phyloP scores from a whole-genome alignment of 2,888 invertebrate genomes.

The Aromia moschata region DNA sequence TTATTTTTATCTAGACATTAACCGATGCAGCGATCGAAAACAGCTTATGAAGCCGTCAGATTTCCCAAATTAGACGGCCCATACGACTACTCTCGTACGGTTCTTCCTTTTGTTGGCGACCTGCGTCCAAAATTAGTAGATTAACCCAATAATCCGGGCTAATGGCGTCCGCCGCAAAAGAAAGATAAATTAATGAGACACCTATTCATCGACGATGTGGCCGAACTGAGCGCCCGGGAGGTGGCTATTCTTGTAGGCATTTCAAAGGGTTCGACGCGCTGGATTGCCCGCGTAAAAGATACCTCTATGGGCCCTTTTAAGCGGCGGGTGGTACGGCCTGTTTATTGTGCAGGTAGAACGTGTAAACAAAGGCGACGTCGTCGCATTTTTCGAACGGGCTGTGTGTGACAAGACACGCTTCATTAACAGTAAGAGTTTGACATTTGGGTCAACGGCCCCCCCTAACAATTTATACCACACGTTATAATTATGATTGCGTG shows the following conservation, averaged over 20 bases:
- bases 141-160: neutral
- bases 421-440: no score
- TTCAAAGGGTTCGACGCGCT: neutral
- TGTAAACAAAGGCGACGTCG: neutral
- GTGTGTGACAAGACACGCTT: no score
- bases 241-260: neutral
- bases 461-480: no score
- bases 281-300: neutral
- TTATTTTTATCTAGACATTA: no score
- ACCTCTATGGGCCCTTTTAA: neutral
- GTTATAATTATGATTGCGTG: no score
- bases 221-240: neutral
- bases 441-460: no score
- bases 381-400: no score
- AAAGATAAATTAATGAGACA: neutral
- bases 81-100: no score
- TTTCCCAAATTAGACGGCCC: no score
- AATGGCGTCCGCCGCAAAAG: neutral
- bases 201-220: neutral
- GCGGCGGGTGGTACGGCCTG: neutral
- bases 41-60: no score
- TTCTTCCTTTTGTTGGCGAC: no score
- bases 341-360: neutral
- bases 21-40: no score
- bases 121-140: neutral